Conservation (phyloP, 2,797 vertebrate genomes). For the Chloroceryle inda region DNA sequence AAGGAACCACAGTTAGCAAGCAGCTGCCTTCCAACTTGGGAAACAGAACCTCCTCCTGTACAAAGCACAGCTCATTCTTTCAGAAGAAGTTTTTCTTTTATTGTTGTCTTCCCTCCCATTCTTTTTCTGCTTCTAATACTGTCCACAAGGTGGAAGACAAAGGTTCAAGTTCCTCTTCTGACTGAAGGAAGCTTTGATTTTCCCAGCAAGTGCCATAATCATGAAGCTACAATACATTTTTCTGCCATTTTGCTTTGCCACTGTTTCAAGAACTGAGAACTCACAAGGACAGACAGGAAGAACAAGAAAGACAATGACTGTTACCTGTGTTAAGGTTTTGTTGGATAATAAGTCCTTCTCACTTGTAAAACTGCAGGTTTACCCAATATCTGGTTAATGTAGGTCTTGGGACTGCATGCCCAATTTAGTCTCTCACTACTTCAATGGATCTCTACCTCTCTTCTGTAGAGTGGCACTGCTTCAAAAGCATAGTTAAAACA, state of each 20-base stretch:
- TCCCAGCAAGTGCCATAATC: neutral
- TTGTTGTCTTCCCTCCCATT: neutral
- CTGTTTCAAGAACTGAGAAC: neutral
- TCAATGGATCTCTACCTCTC: neutral
- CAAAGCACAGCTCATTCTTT: neutral
- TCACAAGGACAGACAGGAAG: neutral
- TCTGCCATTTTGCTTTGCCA: neutral
- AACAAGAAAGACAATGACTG: neutral
- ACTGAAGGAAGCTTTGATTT: neutral
- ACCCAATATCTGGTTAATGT: neutral
- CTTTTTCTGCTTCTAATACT: neutral
- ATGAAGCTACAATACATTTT: neutral
- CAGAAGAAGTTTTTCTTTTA: neutral
- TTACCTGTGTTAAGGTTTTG: neutral
- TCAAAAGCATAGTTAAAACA: neutral
- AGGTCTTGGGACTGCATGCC: neutral
- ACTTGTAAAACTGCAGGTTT: neutral
- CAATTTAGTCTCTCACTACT: neutral
- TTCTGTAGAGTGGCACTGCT: neutral
- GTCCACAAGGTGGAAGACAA: neutral
- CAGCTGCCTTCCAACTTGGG: neutral
- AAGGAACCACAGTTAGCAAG: neutral
- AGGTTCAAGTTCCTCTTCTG: neutral
- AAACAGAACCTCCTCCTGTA: neutral
- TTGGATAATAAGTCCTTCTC: neutral